phyloP scores from a whole-genome alignment of 2,888 invertebrate species.

The Ophonus ardosiacus region DNA sequence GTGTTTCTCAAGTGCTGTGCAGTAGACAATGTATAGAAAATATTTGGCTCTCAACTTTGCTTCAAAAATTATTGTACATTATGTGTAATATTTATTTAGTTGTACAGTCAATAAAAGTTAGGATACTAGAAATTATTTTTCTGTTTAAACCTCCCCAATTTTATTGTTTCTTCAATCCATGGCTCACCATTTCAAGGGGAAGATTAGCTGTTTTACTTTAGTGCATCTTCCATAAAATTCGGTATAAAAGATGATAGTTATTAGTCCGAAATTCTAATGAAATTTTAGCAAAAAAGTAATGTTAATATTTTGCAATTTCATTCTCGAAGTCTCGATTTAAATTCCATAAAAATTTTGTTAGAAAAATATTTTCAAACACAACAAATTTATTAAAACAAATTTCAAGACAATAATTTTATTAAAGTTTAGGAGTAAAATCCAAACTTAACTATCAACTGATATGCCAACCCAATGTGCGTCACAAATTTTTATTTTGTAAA shows the following conservation, averaged over 20 bases:
- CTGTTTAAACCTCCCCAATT: not conserved
- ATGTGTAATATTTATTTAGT: conserved; percentile 63
- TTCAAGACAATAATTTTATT: no score
- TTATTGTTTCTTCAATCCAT: conserved; percentile 24
- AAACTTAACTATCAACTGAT: no score
- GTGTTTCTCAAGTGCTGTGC: conserved; percentile 49
- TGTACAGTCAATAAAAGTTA: conserved; percentile 63
- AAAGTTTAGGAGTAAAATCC: no score
- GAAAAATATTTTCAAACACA: no score
- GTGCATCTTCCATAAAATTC: not conserved
- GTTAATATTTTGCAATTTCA: no score
- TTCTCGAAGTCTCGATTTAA: no score
- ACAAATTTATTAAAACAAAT: no score
- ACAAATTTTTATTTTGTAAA: no score
- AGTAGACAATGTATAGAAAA: conserved; percentile 46
- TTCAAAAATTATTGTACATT: conserved; percentile 54
- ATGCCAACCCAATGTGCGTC: no score
- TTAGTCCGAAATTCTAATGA: no score
- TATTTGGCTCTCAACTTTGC: conserved; percentile 37
- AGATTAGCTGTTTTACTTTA: not conserved
- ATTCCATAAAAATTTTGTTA: no score
- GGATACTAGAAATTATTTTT: conserved; percentile 51
- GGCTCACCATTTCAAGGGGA: conserved; percentile 24
- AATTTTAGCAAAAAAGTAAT: no score
- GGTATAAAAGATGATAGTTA: not conserved